Base-by-base conservation (phyloP, 1,140 invertebrate genomes). In the Plectus sambesii region DNA sequence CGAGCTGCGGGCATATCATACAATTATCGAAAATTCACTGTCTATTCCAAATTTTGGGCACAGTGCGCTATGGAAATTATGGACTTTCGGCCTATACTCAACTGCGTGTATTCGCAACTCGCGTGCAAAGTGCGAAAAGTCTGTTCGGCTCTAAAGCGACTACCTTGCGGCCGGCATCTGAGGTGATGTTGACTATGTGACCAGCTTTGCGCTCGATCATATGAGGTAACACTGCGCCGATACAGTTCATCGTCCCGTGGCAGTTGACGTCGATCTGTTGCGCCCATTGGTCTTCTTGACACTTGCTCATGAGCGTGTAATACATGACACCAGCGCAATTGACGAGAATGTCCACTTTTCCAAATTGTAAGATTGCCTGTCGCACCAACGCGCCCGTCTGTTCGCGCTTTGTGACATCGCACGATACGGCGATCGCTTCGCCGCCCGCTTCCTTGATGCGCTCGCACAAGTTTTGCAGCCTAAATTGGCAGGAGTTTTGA, bases 291-390 rank as follows among this genome's bases (percentile, higher is more conserved):
- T 72, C 66, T 42, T 69, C 63, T 41, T 70, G 58, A 15, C 70
- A 37, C 49, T 73, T 74, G 42, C 69, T 71, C 63, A 71, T 68
- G 53, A 69, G 46, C 0, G 66, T 69, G 51, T 73, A 74, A 47
- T 70, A 74, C 73, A 74, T 74, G 9, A 68, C 58, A 5, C 73
- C 73, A 47, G 73, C 73, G 58, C 67, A 68, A 56, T 74, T 74
- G n/a, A 74, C 69, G 8, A 74, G 43, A 25, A 73, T 69, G 53
- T 74, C 73, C 25, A 73, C 61, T 40, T 69, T 60, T n/a, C 72
- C 73, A 35, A 73, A 62, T 20, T 29, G 26, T 8, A 57, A 25
- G 3, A 62, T 24, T 30, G 48, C 49, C 30, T 39, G 36, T 5
- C 23, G 3, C 27, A 49, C 47, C 41, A 62, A 20, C n/a, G 39